A percentile compares a stretch with the other conserved stretches of the same genome.
Evolutionary conservation across 1,140 invertebrate species (phyloP).

Genomic region (Lordiphosa clarofinis): DNA sequence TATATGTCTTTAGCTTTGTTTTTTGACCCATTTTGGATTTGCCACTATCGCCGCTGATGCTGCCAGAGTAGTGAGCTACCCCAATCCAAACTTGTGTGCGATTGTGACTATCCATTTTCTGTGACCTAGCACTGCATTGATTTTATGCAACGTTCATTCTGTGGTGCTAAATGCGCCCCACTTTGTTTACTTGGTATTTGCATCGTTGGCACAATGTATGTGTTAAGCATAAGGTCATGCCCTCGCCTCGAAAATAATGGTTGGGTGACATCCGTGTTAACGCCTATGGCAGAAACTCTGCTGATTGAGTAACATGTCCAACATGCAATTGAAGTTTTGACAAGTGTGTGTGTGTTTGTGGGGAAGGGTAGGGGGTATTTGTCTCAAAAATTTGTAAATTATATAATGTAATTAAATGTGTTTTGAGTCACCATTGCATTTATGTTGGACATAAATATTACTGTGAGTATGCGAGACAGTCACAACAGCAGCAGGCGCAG

Average conservation of each 20-base stretch:
- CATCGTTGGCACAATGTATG: too few relatives aligned
- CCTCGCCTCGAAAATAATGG: too few relatives aligned
- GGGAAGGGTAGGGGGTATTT: too few relatives aligned
- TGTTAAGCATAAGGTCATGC: too few relatives aligned
- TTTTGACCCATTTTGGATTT: constrained; percentile 48
- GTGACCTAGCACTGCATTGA: constrained; percentile 13
- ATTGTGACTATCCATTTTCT: constrained; percentile 8
- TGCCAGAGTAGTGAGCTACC: constrained; percentile 1
- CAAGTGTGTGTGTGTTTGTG: too few relatives aligned
- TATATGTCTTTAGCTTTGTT: constrained; percentile 29
- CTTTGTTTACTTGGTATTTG: constrained; percentile 8
- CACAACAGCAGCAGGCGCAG: too few relatives aligned
- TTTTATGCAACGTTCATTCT: constrained; percentile 15
- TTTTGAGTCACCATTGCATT: not conserved
- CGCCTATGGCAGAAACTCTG: too few relatives aligned
- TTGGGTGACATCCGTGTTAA: too few relatives aligned
- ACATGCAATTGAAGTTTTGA: too few relatives aligned
- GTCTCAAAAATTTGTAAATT: too few relatives aligned
- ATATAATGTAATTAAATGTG: too few relatives aligned
- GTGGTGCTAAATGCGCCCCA: constrained; percentile 9
- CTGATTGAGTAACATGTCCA: too few relatives aligned
- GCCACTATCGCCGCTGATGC: constrained; percentile 1
- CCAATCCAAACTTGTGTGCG: constrained; percentile 1
- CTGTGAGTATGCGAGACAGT: not conserved
- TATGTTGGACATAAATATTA: not conserved